A percentile compares a stretch with the other conserved stretches of the same genome.
Evolutionary conservation across 2,113 vertebrate genomes (phyloP).

Genomic region (Electrona antarctica): DNA sequence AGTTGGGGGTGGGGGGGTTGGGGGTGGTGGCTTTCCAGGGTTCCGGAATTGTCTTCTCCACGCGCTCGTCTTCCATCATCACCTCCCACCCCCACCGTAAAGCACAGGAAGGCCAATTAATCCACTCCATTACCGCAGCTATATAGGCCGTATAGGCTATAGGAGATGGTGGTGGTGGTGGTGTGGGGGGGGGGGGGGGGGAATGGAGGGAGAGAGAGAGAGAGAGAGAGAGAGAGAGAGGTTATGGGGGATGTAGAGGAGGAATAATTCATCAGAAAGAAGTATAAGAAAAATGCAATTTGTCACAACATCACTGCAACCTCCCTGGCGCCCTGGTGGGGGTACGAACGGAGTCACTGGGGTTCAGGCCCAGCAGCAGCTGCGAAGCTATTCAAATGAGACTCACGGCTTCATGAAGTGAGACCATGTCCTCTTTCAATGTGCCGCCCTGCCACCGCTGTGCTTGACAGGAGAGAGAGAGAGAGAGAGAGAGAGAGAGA

Average conservation of each 20-base stretch:
- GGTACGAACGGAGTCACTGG: too few species aligned
- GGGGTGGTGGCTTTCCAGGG: constrained; percentile 14
- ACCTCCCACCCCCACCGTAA: constrained; percentile 35
- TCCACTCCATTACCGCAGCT: constrained; percentile 40
- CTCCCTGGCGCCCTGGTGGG: too few species aligned
- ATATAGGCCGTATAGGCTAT: constrained; percentile 31
- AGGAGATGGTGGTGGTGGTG: constrained; percentile 25
- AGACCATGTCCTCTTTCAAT: constrained; percentile 52
- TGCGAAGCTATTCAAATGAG: constrained; percentile 59
- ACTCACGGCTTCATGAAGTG: constrained; percentile 60
- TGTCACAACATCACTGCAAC: constrained; percentile 60
- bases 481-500: too few species aligned
- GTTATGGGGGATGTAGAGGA: constrained; percentile 34
- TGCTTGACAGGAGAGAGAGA: constrained; percentile 42
- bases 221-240: constrained; percentile 12
- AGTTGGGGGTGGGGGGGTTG: background rate
- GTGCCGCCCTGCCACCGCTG: constrained; percentile 48
- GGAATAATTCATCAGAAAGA: constrained; percentile 64
- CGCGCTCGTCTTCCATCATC: constrained; percentile 1
- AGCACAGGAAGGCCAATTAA: constrained; percentile 60
- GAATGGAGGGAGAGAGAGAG: constrained; percentile 20
- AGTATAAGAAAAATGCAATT: constrained; percentile 70
- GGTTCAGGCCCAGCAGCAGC: constrained; percentile 66
- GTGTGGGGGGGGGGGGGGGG: constrained; percentile 7
- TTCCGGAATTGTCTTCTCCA: constrained; percentile 4